phyloP scores from a whole-genome alignment of 2,113 vertebrate species.

The Pseudois nayaur region DNA sequence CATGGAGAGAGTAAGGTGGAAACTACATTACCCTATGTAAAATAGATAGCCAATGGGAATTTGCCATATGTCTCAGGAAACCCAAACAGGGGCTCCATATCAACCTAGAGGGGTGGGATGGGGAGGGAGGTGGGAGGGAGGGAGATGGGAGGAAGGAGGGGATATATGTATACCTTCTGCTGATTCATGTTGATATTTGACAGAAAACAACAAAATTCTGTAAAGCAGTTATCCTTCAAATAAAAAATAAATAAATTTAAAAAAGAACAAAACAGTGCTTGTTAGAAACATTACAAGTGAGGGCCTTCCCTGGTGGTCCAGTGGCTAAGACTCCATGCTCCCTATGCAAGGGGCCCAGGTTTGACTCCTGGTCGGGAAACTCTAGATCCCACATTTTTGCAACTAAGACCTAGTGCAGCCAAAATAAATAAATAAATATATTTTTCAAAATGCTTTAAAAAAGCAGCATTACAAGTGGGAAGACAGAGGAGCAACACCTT shows the following conservation, averaged over 20 bases:
- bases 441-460: neutral
- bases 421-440: neutral
- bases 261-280: neutral
- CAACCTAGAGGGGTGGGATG: neutral
- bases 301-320: neutral
- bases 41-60: neutral
- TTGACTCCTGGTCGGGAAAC: neutral
- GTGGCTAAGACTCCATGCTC: neutral
- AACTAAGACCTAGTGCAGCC: neutral
- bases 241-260: neutral
- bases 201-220: neutral
- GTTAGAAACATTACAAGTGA: neutral
- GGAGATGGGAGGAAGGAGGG: neutral
- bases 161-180: neutral
- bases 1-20: fast-evolving
- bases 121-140: neutral
- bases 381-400: neutral
- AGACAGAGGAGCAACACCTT: neutral
- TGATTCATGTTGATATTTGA: neutral
- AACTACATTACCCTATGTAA: fast-evolving
- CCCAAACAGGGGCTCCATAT: neutral
- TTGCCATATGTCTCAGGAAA: neutral
- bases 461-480: neutral
- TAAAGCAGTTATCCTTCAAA: neutral
- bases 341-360: neutral